phyloP scores from a whole-genome alignment of 2,888 invertebrate genomes.

The Rotaria socialis region DNA sequence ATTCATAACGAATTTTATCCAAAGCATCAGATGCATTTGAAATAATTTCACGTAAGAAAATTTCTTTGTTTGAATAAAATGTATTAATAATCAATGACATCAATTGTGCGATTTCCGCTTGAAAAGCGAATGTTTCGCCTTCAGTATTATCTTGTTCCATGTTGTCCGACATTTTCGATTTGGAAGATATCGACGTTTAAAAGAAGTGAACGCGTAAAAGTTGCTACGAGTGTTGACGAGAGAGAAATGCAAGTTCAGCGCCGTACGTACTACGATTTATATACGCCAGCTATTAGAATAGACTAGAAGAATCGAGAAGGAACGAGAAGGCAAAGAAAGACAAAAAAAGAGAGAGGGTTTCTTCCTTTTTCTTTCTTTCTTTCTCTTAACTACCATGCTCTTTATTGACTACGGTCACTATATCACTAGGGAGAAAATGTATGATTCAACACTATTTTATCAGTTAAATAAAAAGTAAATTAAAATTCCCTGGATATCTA shows the following conservation, averaged over 20 bases:
- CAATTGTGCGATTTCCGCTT: conserved; percentile 95
- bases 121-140: conserved; percentile 97
- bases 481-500: no score
- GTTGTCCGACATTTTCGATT: no score
- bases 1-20: conserved; percentile 64
- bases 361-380: background rate
- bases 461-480: no score
- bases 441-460: background rate
- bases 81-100: conserved; percentile 99
- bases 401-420: background rate
- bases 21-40: conserved; percentile 90
- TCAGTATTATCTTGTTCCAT: conserved; percentile 59
- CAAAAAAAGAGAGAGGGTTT: background rate
- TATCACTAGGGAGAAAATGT: background rate
- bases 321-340: background rate
- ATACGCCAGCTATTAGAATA: background rate
- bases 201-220: background rate
- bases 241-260: background rate
- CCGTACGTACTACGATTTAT: background rate
- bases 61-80: conserved; percentile 99
- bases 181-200: no score
- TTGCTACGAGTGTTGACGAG: background rate
- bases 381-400: background rate
- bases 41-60: conserved; percentile 95
- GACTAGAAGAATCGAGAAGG: background rate